Percentiles rank a stretch among this genome's conserved stretches.
Conservation (phyloP, 2,888 invertebrate genomes). For the Didymodactylos carnosus region DNA sequence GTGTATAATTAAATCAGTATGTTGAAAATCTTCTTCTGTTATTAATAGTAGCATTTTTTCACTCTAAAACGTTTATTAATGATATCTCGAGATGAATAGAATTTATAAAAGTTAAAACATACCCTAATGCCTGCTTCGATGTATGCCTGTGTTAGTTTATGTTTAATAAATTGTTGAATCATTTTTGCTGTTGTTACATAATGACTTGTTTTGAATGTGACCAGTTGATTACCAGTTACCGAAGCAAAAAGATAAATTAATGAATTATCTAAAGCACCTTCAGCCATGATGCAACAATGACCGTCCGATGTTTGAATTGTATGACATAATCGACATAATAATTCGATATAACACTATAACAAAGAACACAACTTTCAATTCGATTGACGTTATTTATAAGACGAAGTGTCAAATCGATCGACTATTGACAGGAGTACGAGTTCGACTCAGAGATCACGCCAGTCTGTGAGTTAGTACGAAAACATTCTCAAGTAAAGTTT, state of each 20-base stretch:
- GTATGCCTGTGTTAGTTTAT: not conserved
- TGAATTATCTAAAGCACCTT: constrained; percentile 4
- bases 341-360: not conserved
- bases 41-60: constrained; percentile 29
- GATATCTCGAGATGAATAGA: too few species aligned
- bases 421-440: too few species aligned
- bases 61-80: too few species aligned
- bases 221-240: constrained; percentile 1
- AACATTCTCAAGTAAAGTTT: too few species aligned
- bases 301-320: constrained; percentile 3
- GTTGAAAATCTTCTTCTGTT: constrained; percentile 28
- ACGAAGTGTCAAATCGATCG: too few species aligned
- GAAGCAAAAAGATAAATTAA: constrained; percentile 6
- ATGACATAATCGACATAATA: constrained; percentile 8
- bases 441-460: too few species aligned
- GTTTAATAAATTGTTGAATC: not conserved
- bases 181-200: not conserved
- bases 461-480: too few species aligned
- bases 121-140: not conserved
- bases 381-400: too few species aligned
- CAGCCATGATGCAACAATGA: constrained; percentile 14
- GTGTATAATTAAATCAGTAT: constrained; percentile 29
- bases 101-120: not conserved
- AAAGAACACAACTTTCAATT: too few species aligned
- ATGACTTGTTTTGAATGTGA: constrained; percentile 11